These are phyloP conservation scores for Oncorhynchus tshawytscha DNA, from an alignment of 2,113 vertebrate genomes.

Conservation along the genomic window DNA sequence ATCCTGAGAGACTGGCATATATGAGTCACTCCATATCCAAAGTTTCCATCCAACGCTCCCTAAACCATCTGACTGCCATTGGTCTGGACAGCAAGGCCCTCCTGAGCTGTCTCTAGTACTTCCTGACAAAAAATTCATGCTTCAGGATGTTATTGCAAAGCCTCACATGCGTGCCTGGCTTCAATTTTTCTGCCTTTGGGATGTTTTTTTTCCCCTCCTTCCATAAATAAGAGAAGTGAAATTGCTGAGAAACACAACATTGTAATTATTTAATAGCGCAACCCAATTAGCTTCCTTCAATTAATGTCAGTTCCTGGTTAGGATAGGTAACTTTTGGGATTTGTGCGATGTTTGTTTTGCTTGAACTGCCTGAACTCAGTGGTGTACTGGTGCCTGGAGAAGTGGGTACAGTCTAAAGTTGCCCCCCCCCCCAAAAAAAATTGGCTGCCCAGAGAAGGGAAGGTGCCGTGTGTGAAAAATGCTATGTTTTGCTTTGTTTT, in stretches of 20 bases:
- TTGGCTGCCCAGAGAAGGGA: too few species aligned
- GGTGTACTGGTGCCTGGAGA: too few species aligned
- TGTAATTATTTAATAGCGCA: conserved; percentile 41
- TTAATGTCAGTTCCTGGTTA: conserved; percentile 34
- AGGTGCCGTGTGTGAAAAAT: too few species aligned
- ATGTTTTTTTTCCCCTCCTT: conserved; percentile 44
- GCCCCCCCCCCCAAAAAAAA: too few species aligned
- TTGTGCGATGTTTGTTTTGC: background rate
- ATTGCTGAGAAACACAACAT: conserved; percentile 54
- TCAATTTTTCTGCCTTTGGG: conserved; percentile 49
- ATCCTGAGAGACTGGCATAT: conserved; percentile 57
- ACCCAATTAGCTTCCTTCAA: conserved; percentile 38
- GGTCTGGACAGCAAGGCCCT: conserved; percentile 42
- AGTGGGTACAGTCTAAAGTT: too few species aligned
- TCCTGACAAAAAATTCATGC: conserved; percentile 59
- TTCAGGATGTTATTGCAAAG: conserved; percentile 67
- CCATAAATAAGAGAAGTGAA: conserved; percentile 55
- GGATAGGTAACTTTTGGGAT: background rate
- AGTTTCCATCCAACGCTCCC: conserved; percentile 50
- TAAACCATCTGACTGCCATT: conserved; percentile 42
- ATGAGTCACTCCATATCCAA: conserved; percentile 61
- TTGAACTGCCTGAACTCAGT: background rate
- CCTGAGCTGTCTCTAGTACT: conserved; percentile 36
- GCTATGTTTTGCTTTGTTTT: too few species aligned
- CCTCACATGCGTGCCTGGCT: conserved; percentile 55